A percentile compares a stretch with the other conserved stretches of the same genome.
phyloP scores from a whole-genome alignment of 2,797 vertebrate species.

The Eutrigla gurnardus region DNA sequence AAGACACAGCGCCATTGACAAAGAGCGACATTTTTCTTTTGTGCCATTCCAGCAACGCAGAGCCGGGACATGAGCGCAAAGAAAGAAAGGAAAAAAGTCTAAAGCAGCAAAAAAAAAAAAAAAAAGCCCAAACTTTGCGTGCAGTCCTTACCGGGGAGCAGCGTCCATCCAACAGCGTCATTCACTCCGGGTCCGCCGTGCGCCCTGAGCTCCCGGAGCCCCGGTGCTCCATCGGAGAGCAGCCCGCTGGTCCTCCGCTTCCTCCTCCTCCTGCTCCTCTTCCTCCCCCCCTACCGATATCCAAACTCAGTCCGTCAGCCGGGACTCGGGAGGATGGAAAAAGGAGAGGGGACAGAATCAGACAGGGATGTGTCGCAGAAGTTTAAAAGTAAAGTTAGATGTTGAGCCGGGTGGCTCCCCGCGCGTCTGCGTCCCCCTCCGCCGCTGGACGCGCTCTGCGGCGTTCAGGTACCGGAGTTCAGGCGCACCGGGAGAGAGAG shows the following conservation, averaged over 20 bases:
- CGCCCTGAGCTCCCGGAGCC: conserved; percentile 77
- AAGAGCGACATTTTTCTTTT: conserved; percentile 59
- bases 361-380: conserved; percentile 33
- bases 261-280: conserved; percentile 34
- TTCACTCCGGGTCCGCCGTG: conserved; percentile 76
- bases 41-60: conserved; percentile 38
- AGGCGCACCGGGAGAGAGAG: conserved; percentile 74
- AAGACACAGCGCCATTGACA: conserved; percentile 44
- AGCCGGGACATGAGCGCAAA: conserved; percentile 37
- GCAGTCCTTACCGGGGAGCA: conserved; percentile 73
- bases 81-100: conserved; percentile 37
- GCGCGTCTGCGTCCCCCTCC: conserved; percentile 58
- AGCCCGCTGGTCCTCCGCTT: conserved; percentile 58
- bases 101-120: conserved; percentile 16
- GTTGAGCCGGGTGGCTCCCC: conserved; percentile 23
- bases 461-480: conserved; percentile 76
- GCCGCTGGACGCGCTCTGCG: conserved; percentile 71
- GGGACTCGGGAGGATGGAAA: conserved; percentile 17
- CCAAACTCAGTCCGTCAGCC: conserved; percentile 70
- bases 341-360: neutral
- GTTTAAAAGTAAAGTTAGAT: conserved; percentile 74
- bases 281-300: conserved; percentile 43
- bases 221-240: conserved; percentile 78
- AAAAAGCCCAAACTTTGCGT: conserved; percentile 59
- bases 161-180: conserved; percentile 75